phyloP scores from a whole-genome alignment of 2,113 vertebrate genomes.

The Gasterosteus aculeatus region DNA sequence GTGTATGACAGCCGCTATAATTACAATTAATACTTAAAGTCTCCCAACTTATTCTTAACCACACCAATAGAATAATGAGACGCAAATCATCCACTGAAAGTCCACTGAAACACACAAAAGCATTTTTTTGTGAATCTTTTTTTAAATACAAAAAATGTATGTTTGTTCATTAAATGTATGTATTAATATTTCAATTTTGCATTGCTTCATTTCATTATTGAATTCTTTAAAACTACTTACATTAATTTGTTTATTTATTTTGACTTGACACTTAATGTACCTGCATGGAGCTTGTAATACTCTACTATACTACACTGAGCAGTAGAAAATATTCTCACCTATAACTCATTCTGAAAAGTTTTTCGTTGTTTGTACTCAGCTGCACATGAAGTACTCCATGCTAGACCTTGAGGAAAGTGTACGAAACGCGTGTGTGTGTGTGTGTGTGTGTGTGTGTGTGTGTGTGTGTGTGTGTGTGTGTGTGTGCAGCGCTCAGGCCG shows the following conservation, averaged over 20 bases:
- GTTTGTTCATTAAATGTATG: not conserved
- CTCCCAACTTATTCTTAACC: too few species aligned
- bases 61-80: too few species aligned
- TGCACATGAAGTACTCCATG: not conserved
- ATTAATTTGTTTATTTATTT: not conserved
- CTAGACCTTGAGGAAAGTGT: constrained; percentile 9
- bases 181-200: not conserved
- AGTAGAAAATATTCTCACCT: not conserved
- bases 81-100: too few species aligned
- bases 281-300: not conserved
- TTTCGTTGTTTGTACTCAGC: not conserved
- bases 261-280: not conserved
- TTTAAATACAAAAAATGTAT: not conserved
- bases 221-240: not conserved
- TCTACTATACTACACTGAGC: not conserved
- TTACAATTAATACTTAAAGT: not conserved
- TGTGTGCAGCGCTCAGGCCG: constrained; percentile 8
- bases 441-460: constrained; percentile 29
- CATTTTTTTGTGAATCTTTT: not conserved
- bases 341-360: not conserved
- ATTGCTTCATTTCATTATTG: not conserved
- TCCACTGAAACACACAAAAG: not conserved
- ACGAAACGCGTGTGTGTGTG: not conserved
- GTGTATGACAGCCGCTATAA: not conserved
- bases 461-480: constrained; percentile 24